Evolutionary conservation across 2,888 invertebrate genomes (phyloP), one percentile per base, ranked within the genome.

Genomic region (Cinara cedri): DNA sequence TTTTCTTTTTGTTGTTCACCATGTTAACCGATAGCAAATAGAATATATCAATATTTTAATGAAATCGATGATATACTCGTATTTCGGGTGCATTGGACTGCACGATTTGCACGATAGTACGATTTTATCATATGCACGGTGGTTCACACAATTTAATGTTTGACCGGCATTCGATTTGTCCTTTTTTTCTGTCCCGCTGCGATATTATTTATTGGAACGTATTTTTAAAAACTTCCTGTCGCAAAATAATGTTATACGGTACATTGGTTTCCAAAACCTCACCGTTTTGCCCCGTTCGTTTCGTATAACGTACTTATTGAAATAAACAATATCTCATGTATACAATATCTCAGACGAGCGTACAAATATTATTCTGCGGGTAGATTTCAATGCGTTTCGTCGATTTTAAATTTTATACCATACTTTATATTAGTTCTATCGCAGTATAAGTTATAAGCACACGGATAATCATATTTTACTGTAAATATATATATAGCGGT

Each of bases 161-260:
- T 54, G 24, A 21, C 44, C 44, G 51, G 24, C 13, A 65, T 74
- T 74, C 51, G 54, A 65, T 66, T 75, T 66, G 66, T 66, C 24
- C 19, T 21, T 75, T 75, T 57, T 57, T 44, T 21, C 13, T 21
- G 21, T 44, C 13, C 42, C 16, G 34, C 34, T 3, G 34, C 34
- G 55, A 13, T 44, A 42, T 65, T 75, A 62, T 74, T 63, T 74
- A 74, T 63, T 51, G 51, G 62, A 62, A 62, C 34, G 62, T 49
- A 72, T 74, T 74, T 63, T 49, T 16, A 57, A 75, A 63, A 75
- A 51, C 65, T 21, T 65, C 24, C 51, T 24, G 55, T 65, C 4
- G 16, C 71, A 10, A 71, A 71, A 71, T 46, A 34, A 34, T 34
- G 6, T n/a, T 4, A 13, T 42, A 9, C n/a, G 46, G 13, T 13